These are phyloP conservation scores for Murina feae DNA, from an alignment of 2,113 vertebrate genomes.

Conservation along the genomic window DNA sequence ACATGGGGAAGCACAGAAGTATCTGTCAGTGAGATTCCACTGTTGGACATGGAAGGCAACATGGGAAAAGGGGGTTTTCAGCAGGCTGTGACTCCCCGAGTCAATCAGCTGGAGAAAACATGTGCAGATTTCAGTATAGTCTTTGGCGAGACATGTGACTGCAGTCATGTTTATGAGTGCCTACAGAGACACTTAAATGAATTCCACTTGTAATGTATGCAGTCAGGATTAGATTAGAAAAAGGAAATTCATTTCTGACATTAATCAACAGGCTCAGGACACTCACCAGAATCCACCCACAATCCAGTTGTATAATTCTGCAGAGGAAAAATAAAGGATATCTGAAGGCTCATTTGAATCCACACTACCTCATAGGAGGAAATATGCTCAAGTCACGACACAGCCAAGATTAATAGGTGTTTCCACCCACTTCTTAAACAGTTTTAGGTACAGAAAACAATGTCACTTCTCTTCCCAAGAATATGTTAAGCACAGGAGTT, in stretches of 20 bases:
- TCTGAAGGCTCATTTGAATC: slow-evolving; percentile 31
- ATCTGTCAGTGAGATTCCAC: not conserved
- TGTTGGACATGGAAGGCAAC: not conserved
- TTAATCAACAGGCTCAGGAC: not conserved
- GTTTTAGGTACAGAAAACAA: slow-evolving; percentile 65
- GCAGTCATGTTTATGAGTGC: not conserved
- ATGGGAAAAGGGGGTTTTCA: not conserved
- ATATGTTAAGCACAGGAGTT: slow-evolving; percentile 1
- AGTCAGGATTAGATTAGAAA: not conserved
- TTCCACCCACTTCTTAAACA: slow-evolving; percentile 61
- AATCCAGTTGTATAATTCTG: not conserved
- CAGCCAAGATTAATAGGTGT: slow-evolving; percentile 54
- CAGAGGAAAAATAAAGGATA: not conserved
- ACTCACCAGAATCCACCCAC: not conserved
- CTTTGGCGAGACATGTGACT: not conserved
- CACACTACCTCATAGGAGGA: not conserved
- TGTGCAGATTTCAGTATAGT: fast-evolving
- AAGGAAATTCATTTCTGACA: slow-evolving; percentile 9
- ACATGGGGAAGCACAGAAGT: not conserved
- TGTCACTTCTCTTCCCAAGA: slow-evolving; percentile 50
- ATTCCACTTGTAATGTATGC: not conserved
- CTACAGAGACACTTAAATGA: not conserved
- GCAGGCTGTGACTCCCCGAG: not conserved
- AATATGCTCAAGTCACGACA: slow-evolving; percentile 62
- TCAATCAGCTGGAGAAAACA: not conserved